Base-by-base conservation (phyloP, 2,113 vertebrate species). In the Saimiri boliviensis region DNA sequence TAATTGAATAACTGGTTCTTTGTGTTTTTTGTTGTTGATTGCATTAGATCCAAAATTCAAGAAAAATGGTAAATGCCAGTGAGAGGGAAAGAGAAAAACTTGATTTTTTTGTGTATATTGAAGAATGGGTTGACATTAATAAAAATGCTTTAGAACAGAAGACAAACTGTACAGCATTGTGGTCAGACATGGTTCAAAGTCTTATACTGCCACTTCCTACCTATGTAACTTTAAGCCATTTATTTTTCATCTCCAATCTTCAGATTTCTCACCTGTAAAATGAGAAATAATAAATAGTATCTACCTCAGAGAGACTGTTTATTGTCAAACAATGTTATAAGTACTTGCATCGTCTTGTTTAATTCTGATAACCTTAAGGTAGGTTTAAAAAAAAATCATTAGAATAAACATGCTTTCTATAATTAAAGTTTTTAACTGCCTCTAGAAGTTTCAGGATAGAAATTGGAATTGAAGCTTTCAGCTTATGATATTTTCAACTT, bases 231-330 rank as follows among this genome's bases (percentile, higher is more conserved):
- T 42, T 86, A 79, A 97, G 42, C 42, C 88, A 87, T 42, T 90
- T 91, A 45, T 68, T 93, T 88, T 76, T 94, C 84, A 86, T 89
- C 35, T 49, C 54, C 6, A 71, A 60, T 17, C 68, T 49, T 60
- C 76, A 92, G 68, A 30, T 88, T 68, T 66, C 27, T 82, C 47
- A 49, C 42, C 54, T 95, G 71, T 96, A 86, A 97, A 95, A 45
- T 91, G 42, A 96, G 83, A 95, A 96, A 94, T 81, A 96, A 95
- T 96, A 95, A 97, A 94, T 94, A 95, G 84, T 82, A 88, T 93
- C 94, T 97, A 96, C 93, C 95, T 96, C 92, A 92, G 71, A 93
- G 37, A 92, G n/a, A 89, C 32, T 58, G 76, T 88, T 82, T 96
- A 85, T 81, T 93, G 14, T 93, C 12, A 86, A 66, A 23, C 45